A percentile compares a stretch with the other conserved stretches of the same genome.
Conservation (phyloP, 1,140 invertebrate species). For the Euschistus heros region DNA sequence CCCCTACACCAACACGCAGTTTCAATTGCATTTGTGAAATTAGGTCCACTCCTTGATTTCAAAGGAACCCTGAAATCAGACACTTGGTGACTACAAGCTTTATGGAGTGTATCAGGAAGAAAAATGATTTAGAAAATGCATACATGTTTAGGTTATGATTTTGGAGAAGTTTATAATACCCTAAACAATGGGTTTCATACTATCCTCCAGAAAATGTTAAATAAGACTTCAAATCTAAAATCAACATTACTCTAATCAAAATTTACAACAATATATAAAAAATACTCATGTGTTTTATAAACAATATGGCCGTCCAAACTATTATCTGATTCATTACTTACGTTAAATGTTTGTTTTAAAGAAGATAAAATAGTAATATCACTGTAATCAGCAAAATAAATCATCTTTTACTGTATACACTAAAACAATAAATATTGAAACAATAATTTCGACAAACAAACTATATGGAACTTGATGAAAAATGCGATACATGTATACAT, state of each 20-base stretch:
- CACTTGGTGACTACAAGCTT: no score
- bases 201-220: conserved; percentile 7
- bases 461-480: background rate
- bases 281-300: conserved; percentile 11
- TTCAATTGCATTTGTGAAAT: conserved; percentile 22
- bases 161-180: no score
- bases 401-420: background rate
- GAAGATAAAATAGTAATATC: background rate
- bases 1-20: conserved; percentile 22
- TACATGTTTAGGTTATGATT: no score
- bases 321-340: background rate
- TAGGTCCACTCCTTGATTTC: background rate
- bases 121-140: no score
- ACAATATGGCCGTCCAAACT: conserved; percentile 7
- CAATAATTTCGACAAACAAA: background rate
- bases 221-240: background rate
- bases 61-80: background rate
- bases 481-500: background rate
- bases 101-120: no score
- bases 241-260: background rate
- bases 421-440: conserved; percentile 2
- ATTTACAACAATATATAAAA: background rate
- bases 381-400: conserved; percentile 3
- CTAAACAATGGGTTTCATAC: background rate
- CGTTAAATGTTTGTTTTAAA: conserved; percentile 8